These are phyloP conservation scores for Felis chaus DNA, from an alignment of 2,113 vertebrate genomes.

Conservation along the genomic window DNA sequence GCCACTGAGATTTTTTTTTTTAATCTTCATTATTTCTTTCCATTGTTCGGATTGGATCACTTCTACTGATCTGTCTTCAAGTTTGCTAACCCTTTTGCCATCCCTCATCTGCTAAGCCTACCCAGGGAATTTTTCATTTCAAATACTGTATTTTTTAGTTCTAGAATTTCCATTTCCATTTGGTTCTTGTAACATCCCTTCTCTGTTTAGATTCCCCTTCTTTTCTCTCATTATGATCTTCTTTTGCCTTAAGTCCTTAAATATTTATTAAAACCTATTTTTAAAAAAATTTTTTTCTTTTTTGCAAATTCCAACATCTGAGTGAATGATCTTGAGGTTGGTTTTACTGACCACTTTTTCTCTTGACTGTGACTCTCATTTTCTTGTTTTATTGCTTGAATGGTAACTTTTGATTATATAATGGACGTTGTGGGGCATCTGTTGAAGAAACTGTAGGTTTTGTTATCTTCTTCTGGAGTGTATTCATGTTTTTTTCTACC, in stretches of 20 bases:
- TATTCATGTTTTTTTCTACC: constrained; percentile 28
- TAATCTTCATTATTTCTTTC: not conserved
- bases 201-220: not conserved
- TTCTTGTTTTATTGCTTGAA: not conserved
- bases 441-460: constrained; percentile 7
- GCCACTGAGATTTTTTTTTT: not conserved
- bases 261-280: not conserved
- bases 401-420: constrained; percentile 22
- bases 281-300: not conserved
- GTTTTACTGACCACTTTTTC: not conserved
- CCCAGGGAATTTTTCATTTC: not conserved
- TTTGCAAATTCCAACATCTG: not conserved
- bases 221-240: not conserved
- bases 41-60: not conserved
- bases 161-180: not conserved
- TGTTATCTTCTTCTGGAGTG: not conserved
- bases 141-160: not conserved
- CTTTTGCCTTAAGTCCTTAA: constrained; percentile 8
- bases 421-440: not conserved
- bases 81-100: not conserved
- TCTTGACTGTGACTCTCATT: not conserved
- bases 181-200: not conserved
- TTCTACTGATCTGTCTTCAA: not conserved
- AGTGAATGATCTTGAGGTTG: not conserved
- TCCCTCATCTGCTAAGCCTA: not conserved